Evolutionary conservation across 2,888 invertebrate genomes (phyloP), one percentile per base, ranked within the genome.

Genomic region (Platypus cylindrus): DNA sequence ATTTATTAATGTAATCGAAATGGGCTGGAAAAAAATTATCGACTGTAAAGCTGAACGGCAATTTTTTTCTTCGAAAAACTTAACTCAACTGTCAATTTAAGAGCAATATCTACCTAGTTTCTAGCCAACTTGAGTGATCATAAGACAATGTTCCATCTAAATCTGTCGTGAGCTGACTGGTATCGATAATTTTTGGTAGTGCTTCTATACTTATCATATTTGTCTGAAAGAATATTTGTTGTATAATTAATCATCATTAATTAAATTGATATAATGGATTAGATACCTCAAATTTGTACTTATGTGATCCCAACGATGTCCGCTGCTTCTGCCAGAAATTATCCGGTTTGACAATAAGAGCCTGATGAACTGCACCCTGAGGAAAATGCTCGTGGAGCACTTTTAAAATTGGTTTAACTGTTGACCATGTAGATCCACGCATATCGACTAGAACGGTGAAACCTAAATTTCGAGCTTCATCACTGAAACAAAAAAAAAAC

Each of bases 251-350:
- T 20, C 20, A 20, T 20, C 9, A 7, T 20, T 20, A 20, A 20
- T 24, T 7, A 4, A n/a, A 11, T 24, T 24, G n/a, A 24, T 30
- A 14, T 11, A 27, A 32, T 17, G 15, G 11, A 3, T 12, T 26
- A 44, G 64, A 66, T 64, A 90, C 90, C 78, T 97, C 95, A 70
- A 97, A 97, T 70, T 93, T 94, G 71, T 94, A 97, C 71, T 95
- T 97, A 65, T 93, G 87, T 66, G 90, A 89, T 56, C 91, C 91
- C 57, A 97, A 75, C 48, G 90, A 91, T 51, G 94, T 93, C 59
- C 94, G 81, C 66, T 97, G 95, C 66, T 97, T 97, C 66, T 97
- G 95, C 95, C 95, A 95, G 70, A 98, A 97, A 63, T 94, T 95
- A 59, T 98, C 97, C 48, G 95, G 94, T 68, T 97, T 95, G 52